Conservation (phyloP, 2,797 vertebrate species). For the Notoglanidium macrostoma region DNA sequence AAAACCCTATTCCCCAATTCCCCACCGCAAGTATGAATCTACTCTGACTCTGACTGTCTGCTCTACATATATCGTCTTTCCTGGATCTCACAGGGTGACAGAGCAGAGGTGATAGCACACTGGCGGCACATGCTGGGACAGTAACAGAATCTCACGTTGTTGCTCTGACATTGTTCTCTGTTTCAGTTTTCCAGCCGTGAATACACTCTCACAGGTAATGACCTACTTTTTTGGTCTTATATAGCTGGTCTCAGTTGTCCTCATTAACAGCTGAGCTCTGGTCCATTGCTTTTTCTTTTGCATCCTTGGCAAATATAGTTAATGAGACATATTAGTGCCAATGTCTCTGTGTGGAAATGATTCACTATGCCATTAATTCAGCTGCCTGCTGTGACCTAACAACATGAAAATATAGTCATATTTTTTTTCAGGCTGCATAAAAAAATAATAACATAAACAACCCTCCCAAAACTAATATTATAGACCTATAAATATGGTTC, state of each 20-base stretch:
- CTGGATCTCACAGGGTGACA: background rate
- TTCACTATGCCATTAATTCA: constrained; percentile 30
- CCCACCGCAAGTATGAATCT: background rate
- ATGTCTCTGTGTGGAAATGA: constrained; percentile 23
- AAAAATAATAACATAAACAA: background rate
- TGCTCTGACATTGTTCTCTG: background rate
- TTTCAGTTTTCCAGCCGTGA: constrained; percentile 1
- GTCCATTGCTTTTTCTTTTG: constrained; percentile 29
- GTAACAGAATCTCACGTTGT: background rate
- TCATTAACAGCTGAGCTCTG: constrained; percentile 30
- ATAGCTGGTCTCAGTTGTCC: constrained; percentile 30
- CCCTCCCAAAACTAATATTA: background rate
- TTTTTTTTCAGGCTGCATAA: background rate
- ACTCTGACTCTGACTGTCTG: background rate
- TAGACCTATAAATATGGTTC: background rate
- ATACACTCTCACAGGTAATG: constrained; percentile 16
- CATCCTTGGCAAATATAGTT: constrained; percentile 27
- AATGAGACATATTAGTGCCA: constrained; percentile 36
- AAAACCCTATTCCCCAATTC: constrained; percentile 1
- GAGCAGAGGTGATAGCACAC: constrained; percentile 9
- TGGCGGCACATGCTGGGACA: constrained; percentile 11
- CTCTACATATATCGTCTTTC: background rate
- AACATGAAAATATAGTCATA: background rate
- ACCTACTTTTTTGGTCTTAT: constrained; percentile 9
- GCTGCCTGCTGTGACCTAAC: constrained; percentile 23